phyloP scores from a whole-genome alignment of 35 echinoderm and acorn worm species.

The Amphiura filiformis region DNA sequence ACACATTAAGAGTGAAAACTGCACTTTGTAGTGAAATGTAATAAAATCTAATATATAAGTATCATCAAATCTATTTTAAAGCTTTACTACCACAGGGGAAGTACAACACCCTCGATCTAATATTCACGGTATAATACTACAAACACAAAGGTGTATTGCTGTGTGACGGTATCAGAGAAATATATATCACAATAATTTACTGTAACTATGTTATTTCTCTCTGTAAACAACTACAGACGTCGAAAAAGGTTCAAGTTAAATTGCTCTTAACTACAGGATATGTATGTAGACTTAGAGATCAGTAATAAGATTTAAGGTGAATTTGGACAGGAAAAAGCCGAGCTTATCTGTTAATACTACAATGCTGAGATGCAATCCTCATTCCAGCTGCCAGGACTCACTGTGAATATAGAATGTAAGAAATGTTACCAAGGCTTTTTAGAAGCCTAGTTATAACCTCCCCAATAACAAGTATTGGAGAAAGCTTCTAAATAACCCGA shows the following conservation, averaged over 20 bases:
- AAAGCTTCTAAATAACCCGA: background rate
- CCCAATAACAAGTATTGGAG: background rate
- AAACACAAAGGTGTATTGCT: no score
- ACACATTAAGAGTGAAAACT: no score
- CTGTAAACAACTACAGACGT: background rate
- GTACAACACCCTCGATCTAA: no score
- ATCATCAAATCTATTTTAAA: no score
- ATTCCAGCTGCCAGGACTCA: background rate
- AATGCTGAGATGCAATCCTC: background rate
- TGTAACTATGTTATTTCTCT: no score
- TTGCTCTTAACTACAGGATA: background rate
- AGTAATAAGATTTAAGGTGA: background rate
- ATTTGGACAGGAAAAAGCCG: slow-evolving; percentile 3
- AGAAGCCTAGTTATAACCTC: background rate
- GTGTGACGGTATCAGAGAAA: no score
- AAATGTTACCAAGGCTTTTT: background rate
- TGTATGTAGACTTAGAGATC: background rate
- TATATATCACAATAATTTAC: no score
- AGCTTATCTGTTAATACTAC: background rate
- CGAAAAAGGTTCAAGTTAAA: background rate
- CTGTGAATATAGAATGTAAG: background rate
- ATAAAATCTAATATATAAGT: no score
- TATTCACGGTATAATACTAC: no score
- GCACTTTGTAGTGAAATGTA: no score
- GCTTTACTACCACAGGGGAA: no score